These are phyloP conservation scores for Glyptemys insculpta DNA, from an alignment of 2,797 vertebrate genomes.

Conservation along the genomic window DNA sequence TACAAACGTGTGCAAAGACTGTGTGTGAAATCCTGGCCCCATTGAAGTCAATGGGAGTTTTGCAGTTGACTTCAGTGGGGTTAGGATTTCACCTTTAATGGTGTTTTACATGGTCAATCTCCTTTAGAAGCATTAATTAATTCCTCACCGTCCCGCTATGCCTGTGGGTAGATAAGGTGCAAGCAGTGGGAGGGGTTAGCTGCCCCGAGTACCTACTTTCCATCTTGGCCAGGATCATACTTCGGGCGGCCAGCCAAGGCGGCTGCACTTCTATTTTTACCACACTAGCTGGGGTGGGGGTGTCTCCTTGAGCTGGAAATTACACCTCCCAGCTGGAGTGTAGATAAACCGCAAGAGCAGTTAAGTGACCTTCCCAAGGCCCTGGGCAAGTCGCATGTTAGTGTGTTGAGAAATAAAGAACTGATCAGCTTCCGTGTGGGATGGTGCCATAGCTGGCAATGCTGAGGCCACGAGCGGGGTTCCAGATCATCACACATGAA, in stretches of 20 bases:
- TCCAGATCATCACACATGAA: not conserved
- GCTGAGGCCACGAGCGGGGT: not conserved
- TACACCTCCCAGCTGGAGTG: no score
- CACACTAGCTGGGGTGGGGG: no score
- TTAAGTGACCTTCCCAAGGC: not conserved
- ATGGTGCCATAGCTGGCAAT: rapidly evolving
- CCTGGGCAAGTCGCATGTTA: rapidly evolving
- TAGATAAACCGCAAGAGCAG: not conserved
- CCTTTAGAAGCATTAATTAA: no score
- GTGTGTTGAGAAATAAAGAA: not conserved
- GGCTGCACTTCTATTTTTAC: no score
- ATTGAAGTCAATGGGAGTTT: rapidly evolving
- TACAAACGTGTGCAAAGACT: not conserved
- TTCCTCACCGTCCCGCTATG: no score
- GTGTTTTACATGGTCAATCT: no score
- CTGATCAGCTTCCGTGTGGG: not conserved
- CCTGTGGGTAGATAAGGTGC: no score
- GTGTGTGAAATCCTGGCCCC: not conserved
- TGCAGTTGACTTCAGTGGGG: not conserved
- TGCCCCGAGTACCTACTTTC: no score
- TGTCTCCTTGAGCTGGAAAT: no score
- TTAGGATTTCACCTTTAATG: not conserved
- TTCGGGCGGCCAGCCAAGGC: no score
- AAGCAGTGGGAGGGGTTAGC: no score
- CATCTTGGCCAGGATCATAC: no score